Base-by-base conservation (phyloP, 1,140 invertebrate species). In the Bombus pyrosoma region DNA sequence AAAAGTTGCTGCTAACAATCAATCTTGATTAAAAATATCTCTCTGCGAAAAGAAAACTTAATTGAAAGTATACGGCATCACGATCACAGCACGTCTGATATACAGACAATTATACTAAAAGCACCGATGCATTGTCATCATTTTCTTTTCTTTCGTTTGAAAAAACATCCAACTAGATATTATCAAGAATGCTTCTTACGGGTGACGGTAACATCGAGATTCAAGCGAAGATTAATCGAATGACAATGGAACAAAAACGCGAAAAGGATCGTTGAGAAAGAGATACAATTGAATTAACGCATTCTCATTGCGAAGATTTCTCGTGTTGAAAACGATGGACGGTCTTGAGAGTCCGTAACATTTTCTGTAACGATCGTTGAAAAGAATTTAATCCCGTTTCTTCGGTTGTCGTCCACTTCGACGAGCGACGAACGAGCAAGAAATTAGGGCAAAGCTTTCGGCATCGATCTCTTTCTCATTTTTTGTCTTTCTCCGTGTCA, bases 391-490 rank as follows among this genome's bases (percentile, higher is more conserved):
- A 76, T 72, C 57, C 57, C 68, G 68, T 80, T 85, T 81, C 34
- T 75, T 68, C 53, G 78, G 34, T 69, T 80, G 64, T 69, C 37
- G n/a, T 83, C 34, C 37, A 6, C 34, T 34, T 41, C 3, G 76
- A 53, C 15, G 39, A 78, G 28, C 53, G 39, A 72, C 41, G 75
- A 77, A 72, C 77, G 64, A 47, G 80, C 43, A 72, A 76, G 84
- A 89, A 89, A 89, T 89, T 85, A 69, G 83, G 87, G 37, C 84
- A 78, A 62, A 62, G 64, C 43, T 69, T 62, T 76, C 69, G 32
- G n/a, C 57, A 89, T 89, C 83, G 88, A 89, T 89, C 86, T 73
- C 47, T 41, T 66, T 75, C 71, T 53, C 71, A 15, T 85, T 66
- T 34, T 62, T 25, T 77, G 43, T 57, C 22, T 81, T 68, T 85